A percentile compares a stretch with the other conserved stretches of the same genome.
Conservation (phyloP, 2,888 invertebrate genomes). For the Erebia palarica region DNA sequence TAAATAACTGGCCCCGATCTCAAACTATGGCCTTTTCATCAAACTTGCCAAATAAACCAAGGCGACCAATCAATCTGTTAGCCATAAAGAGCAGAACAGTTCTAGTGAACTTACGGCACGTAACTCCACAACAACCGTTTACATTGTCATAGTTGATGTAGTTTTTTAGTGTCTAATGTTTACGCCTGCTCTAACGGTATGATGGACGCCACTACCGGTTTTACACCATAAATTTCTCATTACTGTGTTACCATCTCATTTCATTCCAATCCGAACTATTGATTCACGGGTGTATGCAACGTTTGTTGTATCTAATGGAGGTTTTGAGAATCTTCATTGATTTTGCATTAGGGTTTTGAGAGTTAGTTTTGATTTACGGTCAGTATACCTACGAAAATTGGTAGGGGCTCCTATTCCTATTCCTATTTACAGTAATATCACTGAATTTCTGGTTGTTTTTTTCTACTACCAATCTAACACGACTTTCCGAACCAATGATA, state of each 20-base stretch:
- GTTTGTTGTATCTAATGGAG: slow-evolving; percentile 22
- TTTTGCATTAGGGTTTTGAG: slow-evolving; percentile 9
- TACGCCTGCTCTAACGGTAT: slow-evolving; percentile 56
- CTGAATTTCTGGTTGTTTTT: too few species aligned
- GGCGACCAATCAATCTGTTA: background rate
- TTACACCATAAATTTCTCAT: slow-evolving; percentile 65
- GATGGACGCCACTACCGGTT: slow-evolving; percentile 76
- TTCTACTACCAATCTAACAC: too few species aligned
- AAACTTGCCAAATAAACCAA: background rate
- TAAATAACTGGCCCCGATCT: background rate
- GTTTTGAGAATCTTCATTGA: slow-evolving; percentile 17
- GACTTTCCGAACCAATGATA: too few species aligned
- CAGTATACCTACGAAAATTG: background rate
- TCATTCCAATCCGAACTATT: slow-evolving; percentile 57
- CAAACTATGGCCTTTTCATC: background rate
- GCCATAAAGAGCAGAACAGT: background rate
- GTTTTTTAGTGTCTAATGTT: slow-evolving; percentile 40
- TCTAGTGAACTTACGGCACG: background rate
- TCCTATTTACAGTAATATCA: too few species aligned
- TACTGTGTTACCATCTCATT: slow-evolving; percentile 68
- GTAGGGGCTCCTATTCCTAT: too few species aligned
- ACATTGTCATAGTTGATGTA: background rate
- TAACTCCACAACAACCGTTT: background rate
- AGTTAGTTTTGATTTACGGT: background rate
- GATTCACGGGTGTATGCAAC: slow-evolving; percentile 33